Evolutionary conservation across 2,113 vertebrate genomes (phyloP), one percentile per base, ranked within the genome.

Genomic region (Passer montanus): DNA sequence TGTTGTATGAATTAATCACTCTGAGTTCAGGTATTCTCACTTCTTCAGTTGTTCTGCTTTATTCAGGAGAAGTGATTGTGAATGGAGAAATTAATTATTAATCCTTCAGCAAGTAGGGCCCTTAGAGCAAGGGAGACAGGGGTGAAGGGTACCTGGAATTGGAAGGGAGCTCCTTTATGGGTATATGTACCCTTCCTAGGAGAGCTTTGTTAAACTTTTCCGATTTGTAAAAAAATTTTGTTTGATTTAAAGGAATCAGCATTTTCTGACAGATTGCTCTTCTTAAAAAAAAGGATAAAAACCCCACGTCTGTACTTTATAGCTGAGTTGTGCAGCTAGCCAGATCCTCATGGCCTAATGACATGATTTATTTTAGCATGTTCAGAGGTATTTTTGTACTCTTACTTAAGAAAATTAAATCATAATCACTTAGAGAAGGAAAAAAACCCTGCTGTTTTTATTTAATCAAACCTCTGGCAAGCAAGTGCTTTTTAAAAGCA

Each of bases 351-450:
- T 27, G 94, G 78, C 68, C 89, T 86, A 91, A 68, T 85, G 88
- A 88, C 75, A 69, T 96, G 93, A 97, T 97, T 94, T 94, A 95
- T 95, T 92, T 94, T 87, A 83, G 50, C 87, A 33, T 94, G 92
- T 95, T 95, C 90, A 62, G 94, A 94, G 91, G 63, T 98, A 97
- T 96, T 97, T 86, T 95, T 66, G 49, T 93, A 31, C 88, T 96
- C 86, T 95, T 95, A 95, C 91, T 97, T 94, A 87, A 96, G 93
- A 93, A 98, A 97, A 97, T 95, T 89, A 87, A 97, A 97, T 74
- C 95, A 73, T 82, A 96, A 94, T 93, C 94, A 94, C 74, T 96
- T 95, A 91, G 63, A 91, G 89, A 93, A 97, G 93, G 76, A 2
- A 44, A 87, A 52, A 86, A 89, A 72, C 55, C 84, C 89, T 93